Conservation (phyloP, 2,113 vertebrate species). For the Antechinus stuartii region DNA sequence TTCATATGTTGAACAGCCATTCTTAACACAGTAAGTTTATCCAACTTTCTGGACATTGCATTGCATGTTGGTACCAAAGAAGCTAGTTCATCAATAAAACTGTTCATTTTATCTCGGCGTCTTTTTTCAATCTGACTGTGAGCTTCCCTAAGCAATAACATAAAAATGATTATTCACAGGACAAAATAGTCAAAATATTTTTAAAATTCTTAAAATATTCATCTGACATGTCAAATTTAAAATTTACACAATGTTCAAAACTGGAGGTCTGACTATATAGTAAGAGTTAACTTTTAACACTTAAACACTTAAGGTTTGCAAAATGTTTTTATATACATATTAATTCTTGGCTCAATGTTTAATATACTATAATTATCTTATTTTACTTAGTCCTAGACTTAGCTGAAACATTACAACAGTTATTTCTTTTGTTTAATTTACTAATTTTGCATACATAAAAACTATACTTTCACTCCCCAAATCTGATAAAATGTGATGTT, state of each 20-base stretch:
- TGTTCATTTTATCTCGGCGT: slow-evolving; percentile 99
- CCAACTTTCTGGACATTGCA: slow-evolving; percentile 97
- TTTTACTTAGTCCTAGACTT: not conserved
- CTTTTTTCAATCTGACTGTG: slow-evolving; percentile 99
- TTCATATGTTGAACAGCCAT: slow-evolving; percentile 99
- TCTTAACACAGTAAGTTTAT: slow-evolving; percentile 97
- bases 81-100: slow-evolving; percentile 98
- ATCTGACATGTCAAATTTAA: slow-evolving; percentile 17
- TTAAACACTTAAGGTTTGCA: not conserved
- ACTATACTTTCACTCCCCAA: not conserved
- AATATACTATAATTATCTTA: not conserved
- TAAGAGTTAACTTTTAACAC: not conserved
- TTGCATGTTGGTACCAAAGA: slow-evolving; percentile 98
- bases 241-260: slow-evolving; percentile 9
- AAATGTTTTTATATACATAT: not conserved
- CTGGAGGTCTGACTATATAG: not conserved
- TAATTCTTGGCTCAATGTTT: not conserved
- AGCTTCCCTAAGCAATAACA: slow-evolving; percentile 90
- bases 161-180: slow-evolving; percentile 35
- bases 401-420: not conserved
- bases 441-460: not conserved
- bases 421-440: not conserved
- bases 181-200: slow-evolving; percentile 28
- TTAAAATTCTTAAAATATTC: not conserved
- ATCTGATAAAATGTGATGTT: not conserved